Evolutionary conservation across 1,140 invertebrate species (phyloP), one percentile per base, ranked within the genome.

Genomic region (Drosophila nikananu): DNA sequence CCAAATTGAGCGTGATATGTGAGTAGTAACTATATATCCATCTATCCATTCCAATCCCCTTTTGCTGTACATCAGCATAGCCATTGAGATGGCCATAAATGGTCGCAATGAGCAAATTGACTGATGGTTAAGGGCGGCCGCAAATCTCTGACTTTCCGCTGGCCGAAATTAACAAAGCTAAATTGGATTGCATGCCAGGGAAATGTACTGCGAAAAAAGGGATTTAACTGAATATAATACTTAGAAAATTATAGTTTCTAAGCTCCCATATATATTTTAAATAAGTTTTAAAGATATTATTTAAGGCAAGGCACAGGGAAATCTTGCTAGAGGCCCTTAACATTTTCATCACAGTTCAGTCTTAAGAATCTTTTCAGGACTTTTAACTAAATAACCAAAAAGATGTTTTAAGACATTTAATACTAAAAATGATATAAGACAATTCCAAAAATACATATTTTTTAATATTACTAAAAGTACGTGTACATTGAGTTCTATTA

Each of bases 1-100:
- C 92, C 35, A 81, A 83, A 63, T 76, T 93, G 67, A 92, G 77
- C 66, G 80, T 93, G 46, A 93, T 92, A 77, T 92, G 92, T 93
- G 81, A 93, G 92, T 93, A 89, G 67, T 72, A 68, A 27, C 48
- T 49, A 68, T 71, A 12, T 39, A 15, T 39, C 25, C 12, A 17
- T 25, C 37, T 9, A 19, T 54, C 25, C 13, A 6, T 27, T 9
- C n/a, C 23, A 13, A 8, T 25, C 17, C 42, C 17, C 35, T 17
- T 17, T 15, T 17, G 9, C 21, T 12, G 7, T 23, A 10, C 12
- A n/a, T n/a, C n/a, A 15, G 19, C 8, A 23, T 55, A 25, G 10
- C 19, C 54, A 19, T 41, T n/a, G 37, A 12, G 13, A 41, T 46
- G 17, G 35, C 46, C 30, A 25, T 44, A 59, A 73, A 71, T 60